Percentiles rank a stretch among this genome's conserved stretches.
Conservation (phyloP, 2,113 vertebrate species). For the Nycticebus coucang region DNA sequence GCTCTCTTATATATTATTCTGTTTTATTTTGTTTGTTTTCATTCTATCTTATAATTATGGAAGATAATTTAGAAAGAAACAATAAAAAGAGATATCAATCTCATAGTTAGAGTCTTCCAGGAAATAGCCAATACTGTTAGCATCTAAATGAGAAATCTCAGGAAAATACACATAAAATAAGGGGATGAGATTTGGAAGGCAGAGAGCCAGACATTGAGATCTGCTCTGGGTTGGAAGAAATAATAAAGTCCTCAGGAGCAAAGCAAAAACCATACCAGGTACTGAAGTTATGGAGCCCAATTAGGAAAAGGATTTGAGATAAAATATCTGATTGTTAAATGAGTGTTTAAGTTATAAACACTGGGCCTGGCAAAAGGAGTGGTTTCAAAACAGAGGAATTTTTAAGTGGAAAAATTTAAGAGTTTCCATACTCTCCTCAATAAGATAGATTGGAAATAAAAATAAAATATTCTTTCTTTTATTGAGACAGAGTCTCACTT, state of each 20-base stretch:
- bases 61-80: background rate
- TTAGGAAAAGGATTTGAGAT: background rate
- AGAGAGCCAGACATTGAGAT: background rate
- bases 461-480: background rate
- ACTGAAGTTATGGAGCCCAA: too few relatives aligned
- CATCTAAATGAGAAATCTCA: background rate
- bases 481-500: too few relatives aligned
- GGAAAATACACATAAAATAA: background rate
- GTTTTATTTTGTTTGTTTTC: background rate
- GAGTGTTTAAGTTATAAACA: background rate
- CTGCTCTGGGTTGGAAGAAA: background rate
- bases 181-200: background rate
- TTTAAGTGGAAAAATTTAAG: background rate
- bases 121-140: background rate
- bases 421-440: background rate
- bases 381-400: background rate
- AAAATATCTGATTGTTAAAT: background rate
- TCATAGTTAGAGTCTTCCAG: background rate
- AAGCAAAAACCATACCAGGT: background rate
- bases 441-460: background rate
- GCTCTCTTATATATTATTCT: background rate
- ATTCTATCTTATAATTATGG: background rate
- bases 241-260: background rate
- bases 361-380: background rate
- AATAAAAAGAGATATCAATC: background rate